Percentiles rank a stretch among this genome's conserved stretches.
Evolutionary conservation across 2,797 vertebrate species (phyloP).

Genomic region (Esox masquinongy): DNA sequence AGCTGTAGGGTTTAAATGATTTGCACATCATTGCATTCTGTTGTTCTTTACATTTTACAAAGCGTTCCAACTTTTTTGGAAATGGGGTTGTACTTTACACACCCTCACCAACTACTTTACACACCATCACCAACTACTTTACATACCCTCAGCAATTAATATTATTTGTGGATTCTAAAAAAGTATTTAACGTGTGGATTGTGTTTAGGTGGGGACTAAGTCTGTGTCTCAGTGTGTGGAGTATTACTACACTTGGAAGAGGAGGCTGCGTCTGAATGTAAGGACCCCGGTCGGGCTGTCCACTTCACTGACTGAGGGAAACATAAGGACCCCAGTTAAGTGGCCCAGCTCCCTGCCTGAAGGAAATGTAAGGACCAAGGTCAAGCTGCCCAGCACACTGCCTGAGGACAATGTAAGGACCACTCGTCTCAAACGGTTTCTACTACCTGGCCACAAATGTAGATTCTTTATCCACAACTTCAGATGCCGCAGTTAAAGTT

Average conservation of each 20-base stretch:
- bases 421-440: too few relatives aligned
- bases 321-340: slow-evolving; percentile 22
- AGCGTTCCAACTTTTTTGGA: too few relatives aligned
- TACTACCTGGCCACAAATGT: too few relatives aligned
- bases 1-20: too few relatives aligned
- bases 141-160: not conserved
- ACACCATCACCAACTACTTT: not conserved
- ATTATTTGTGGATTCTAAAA: slow-evolving; percentile 65
- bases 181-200: not conserved
- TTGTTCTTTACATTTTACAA: too few relatives aligned
- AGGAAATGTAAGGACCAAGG: too few relatives aligned
- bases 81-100: too few relatives aligned
- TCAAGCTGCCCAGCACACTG: too few relatives aligned
- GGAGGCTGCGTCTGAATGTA: slow-evolving; percentile 76
- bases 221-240: slow-evolving; percentile 85
- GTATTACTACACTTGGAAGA: slow-evolving; percentile 88
- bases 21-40: too few relatives aligned
- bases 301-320: slow-evolving; percentile 24
- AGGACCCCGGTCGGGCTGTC: slow-evolving; percentile 56
- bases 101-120: not conserved
- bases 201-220: slow-evolving; percentile 82
- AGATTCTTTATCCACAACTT: too few relatives aligned
- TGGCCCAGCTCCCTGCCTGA: not conserved
- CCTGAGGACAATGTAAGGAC: too few relatives aligned
- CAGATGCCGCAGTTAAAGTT: too few relatives aligned